Base-by-base conservation (phyloP, 2,113 vertebrate species). In the Amphiprion ocellaris region DNA sequence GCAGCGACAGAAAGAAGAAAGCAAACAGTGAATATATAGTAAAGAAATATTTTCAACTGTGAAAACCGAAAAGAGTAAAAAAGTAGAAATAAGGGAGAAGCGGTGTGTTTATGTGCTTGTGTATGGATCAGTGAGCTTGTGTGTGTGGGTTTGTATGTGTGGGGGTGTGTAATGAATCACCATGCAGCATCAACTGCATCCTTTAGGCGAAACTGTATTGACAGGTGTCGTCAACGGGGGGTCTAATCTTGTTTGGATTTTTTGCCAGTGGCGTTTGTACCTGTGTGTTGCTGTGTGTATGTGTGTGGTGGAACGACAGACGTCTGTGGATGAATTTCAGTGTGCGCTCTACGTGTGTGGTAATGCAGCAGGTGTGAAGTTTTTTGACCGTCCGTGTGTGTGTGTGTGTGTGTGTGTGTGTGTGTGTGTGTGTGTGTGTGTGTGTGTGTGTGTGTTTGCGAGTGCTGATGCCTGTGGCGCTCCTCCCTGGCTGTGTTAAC, bases 161-260 rank as follows among this genome's bases (percentile, higher is more conserved):
- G 70, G 63, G 64, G 39, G 76, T 79, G 52, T 44, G 77, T 72
- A 56, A 68, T 80, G 66, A 89, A 79, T 79, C 65, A 72, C 64
- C 41, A 28, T 30, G 17, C 37, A 61, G 59, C 70, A 78, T 84
- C 69, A 75, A 62, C 69, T 54, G 69, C 65, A 59, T 71, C 86
- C 91, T 84, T 77, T 52, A 81, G 89, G 84, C 64, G 0, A 76
- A 86, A 33, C 61, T 66, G 73, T 81, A 88, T 80, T 87, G 85
- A 89, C 88, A 87, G 86, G 81, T 88, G 87, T 87, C 73, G 46
- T 79, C 90, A 79, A 70, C 86, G 79, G 77, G 84, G 77, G 69
- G 66, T 47, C 71, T 87, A 83, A 90, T 90, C 74, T 77, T 70
- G 81, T 87, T 76, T 84, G 47, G 21, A 63, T 61, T 84, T 83